Percentiles rank a stretch among this genome's conserved stretches.
Evolutionary conservation across 2,113 vertebrate genomes (phyloP).

Genomic region (Gobius niger): DNA sequence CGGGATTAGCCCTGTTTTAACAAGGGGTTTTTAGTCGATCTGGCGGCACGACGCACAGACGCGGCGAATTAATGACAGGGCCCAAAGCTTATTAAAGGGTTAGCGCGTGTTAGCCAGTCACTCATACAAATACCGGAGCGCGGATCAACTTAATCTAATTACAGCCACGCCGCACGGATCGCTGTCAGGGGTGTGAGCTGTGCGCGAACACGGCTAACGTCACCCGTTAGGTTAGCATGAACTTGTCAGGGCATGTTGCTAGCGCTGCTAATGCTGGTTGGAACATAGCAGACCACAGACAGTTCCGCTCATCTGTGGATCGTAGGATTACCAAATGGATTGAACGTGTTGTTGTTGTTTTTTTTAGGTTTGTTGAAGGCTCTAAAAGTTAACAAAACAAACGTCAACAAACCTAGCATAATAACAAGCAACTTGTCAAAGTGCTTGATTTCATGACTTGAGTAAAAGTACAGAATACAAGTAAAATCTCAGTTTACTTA

Average conservation of each 20-base stretch:
- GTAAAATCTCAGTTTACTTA: too few species aligned
- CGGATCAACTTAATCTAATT: slow-evolving; percentile 75
- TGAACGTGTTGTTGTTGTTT: too few species aligned
- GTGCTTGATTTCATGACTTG: too few species aligned
- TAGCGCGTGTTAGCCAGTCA: slow-evolving; percentile 48
- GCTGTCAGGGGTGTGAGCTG: slow-evolving; percentile 14
- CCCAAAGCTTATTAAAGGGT: slow-evolving; percentile 65
- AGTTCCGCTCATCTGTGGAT: background rate
- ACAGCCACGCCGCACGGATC: slow-evolving; percentile 49
- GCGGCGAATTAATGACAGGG: slow-evolving; percentile 59
- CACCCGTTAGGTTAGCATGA: background rate
- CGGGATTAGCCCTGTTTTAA: slow-evolving; percentile 74
- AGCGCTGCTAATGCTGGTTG: background rate
- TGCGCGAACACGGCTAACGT: background rate
- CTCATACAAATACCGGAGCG: slow-evolving; percentile 33
- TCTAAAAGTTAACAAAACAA: too few species aligned
- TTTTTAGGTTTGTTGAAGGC: too few species aligned
- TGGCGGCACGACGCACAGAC: background rate
- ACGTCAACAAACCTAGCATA: too few species aligned
- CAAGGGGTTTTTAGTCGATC: slow-evolving; percentile 57
- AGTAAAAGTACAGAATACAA: too few species aligned
- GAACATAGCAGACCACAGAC: background rate
- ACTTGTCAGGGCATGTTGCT: background rate
- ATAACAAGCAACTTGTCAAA: too few species aligned
- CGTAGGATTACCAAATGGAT: too few species aligned